Evolutionary conservation across 2,113 vertebrate species (phyloP), one percentile per base, ranked within the genome.

Genomic region (Myotis brandtii): DNA sequence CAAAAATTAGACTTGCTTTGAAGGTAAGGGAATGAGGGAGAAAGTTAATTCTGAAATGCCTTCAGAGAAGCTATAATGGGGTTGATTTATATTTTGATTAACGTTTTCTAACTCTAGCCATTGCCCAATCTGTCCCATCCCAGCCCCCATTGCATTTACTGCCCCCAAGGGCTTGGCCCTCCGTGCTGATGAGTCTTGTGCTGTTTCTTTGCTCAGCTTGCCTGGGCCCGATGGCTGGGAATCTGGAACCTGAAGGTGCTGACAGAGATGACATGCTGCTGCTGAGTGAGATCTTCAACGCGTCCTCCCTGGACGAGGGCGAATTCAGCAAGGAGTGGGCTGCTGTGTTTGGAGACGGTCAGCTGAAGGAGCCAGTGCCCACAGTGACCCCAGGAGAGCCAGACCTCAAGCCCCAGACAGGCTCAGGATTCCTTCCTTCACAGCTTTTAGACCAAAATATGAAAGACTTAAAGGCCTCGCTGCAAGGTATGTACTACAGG

Each of bases 401-500:
- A 6, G 99, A 99, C 80, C 97, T 10, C 16, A 37, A 93, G 30
- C 98, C 98, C 1, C 96, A 96, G 80, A 5, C 93, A 0, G 93
- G 97, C 18, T 98, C 99, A 16, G 99, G 99, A 89, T 99, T 99
- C 97, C 98, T 99, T 37, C 99, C 99, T 2, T 99, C 99, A 1
- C 99, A 99, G 96, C 99, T 99, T 30, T 96, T 99, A 97, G 99
- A 99, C 98, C 99, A 99, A 98, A 99, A 99, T 9, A 98, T 99
- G 98, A 99, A 98, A 86, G 98, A 98, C 80, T 97, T 98, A 40
- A 99, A 99, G 97, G 98, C 99, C 0, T 98, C 99, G 23, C 95
- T 98, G 67, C 98, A 99, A 96, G 99, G 99, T 99, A 79, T 90
- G 98, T 96, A 25, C 43, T 20, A 3, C 0, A 9, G 76, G 37